Base-by-base conservation (phyloP, 2,797 vertebrate species). In the Vultur gryphus region DNA sequence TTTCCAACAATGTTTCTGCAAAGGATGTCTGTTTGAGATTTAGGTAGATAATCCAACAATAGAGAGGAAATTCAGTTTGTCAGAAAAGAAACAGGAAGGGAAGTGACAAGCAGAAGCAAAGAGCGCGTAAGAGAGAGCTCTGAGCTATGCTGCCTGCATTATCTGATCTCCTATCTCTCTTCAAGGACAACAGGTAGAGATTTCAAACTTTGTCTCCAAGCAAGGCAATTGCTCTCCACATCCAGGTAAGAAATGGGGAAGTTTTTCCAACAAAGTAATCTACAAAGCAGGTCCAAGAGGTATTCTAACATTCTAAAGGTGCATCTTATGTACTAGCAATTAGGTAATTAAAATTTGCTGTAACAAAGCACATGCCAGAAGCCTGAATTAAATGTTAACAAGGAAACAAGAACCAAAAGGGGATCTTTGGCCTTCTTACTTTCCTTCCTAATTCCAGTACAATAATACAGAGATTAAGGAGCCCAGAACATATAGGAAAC, bases 1-100 rank as follows among this genome's bases (percentile, higher is more conserved):
- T 89, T 95, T 77, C 51, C 59, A 88, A 21, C 25, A 37, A 15
- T 1, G 1, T 59, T 92, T 83, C 78, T 96, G 67, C 49, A 87
- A 89, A 95, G 95, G 92, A 96, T 95, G 65, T 91, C 88, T 92
- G 92, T 76, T 87, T 59, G 69, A 95, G 84, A 94, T 89, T 89
- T 75, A 95, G 71, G 86, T 83, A 87, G 90, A 89, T 92, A 94
- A 91, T 64, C 49, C 84, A 94, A 96, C 88, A 96, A 97, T 58
- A 72, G 94, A 79, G 80, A 96, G 95, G 95, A 97, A 97, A 93
- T 82, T 82, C 54, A 58, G 66, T 76, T 61, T 90, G 90, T 93
- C 59, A 92, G 55, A 78, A 85, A 81, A 94, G 78, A 91, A 96
- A 64, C 75, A 94, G 75, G 84, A 96, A 85, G 19, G 69, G 64